These are phyloP conservation scores for Aurelia aurita DNA, from an alignment of 30 jellyfish, hydroid and myxozoan genomes.

Conservation along the genomic window DNA sequence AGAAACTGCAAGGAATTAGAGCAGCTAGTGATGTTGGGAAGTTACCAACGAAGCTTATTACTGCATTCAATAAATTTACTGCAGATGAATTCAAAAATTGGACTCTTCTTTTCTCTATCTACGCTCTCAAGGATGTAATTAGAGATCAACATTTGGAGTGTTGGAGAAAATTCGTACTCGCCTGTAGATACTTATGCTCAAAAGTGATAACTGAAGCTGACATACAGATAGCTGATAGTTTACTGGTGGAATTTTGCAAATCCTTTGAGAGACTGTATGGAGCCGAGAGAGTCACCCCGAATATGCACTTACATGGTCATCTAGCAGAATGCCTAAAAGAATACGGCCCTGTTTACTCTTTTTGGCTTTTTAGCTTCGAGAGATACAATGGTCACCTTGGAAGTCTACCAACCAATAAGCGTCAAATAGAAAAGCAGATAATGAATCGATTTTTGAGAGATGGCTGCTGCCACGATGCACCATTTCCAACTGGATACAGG, in stretches of 20 bases:
- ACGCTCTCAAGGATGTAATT: too few species aligned
- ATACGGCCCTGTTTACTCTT: neutral
- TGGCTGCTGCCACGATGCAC: neutral
- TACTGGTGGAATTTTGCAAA: neutral
- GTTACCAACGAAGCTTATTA: too few species aligned
- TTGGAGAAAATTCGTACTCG: too few species aligned
- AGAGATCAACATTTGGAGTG: too few species aligned
- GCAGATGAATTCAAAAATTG: too few species aligned
- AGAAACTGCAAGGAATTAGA: too few species aligned
- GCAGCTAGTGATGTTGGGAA: too few species aligned
- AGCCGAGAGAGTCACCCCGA: neutral
- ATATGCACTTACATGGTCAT: constrained; percentile 2
- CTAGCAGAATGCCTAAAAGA: neutral
- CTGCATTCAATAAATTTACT: too few species aligned
- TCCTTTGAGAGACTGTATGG: constrained; percentile 5
- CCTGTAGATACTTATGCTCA: neutral
- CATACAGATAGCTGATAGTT: neutral
- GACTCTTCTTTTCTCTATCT: too few species aligned
- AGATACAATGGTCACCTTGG: neutral
- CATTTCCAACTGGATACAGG: neutral
- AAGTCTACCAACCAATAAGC: neutral
- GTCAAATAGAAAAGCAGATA: neutral
- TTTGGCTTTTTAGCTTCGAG: constrained; percentile 2
- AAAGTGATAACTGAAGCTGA: neutral
- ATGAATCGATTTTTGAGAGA: neutral